Evolutionary conservation across 2,797 vertebrate species (phyloP), one percentile per base, ranked within the genome.

Genomic region (Micrastur ruficollis): DNA sequence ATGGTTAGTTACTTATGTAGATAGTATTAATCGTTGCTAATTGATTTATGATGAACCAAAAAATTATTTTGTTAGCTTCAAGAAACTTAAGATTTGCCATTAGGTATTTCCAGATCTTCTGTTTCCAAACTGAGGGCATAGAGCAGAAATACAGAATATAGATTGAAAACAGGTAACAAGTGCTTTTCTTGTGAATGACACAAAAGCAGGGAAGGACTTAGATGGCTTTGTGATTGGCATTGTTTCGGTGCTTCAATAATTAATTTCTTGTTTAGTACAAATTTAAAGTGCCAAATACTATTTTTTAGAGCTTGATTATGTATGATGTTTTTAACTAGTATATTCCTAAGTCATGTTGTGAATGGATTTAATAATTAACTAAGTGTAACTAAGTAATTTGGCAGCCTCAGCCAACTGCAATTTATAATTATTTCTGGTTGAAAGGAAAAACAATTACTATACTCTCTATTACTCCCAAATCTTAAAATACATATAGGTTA

Each of bases 301-400:
- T 32, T 90, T 95, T 78, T 62, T 61, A 72, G 44, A 83, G 74
- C 49, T 49, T 75, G 50, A 68, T 49, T 63, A 74, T 12, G 7
- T 18, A 75, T 3, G 19, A 58, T 44, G 22, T 68, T 90, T 80
- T 97, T 67, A 89, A 91, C 23, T 72, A 66, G 8, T 58, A 78
- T 97, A 98, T 98, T 97, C 97, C 96, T 97, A 97, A 90, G 83
- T 84, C 93, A 93, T 97, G 95, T 96, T 98, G 90, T 94, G 88
- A 96, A 94, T 96, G 80, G 95, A 95, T 96, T 97, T 97, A 98
- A 97, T 97, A 98, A 98, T 98, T 98, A 98, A 97, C 95, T 92
- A 82, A 97, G 95, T 96, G 81, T 97, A 98, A 98, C 91, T 86
- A 92, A 96, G 92, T 73, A 92, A 91, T 97, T 94, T 78, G 65